phyloP scores from a whole-genome alignment of 2,113 vertebrate genomes.

The Prochilodus magdalenae region DNA sequence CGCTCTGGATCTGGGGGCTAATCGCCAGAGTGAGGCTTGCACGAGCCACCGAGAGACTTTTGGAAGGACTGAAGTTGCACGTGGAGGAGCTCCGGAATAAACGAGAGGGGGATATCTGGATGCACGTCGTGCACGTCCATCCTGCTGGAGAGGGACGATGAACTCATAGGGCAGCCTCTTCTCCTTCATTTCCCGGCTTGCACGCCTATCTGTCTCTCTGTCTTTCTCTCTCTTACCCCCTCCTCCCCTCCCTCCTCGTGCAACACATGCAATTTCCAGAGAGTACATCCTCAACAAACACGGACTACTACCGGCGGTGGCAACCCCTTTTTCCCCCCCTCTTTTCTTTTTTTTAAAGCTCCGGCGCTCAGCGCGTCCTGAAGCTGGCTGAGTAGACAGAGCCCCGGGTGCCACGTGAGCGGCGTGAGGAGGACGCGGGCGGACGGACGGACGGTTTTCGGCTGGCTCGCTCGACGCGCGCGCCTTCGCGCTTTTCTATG shows the following conservation, averaged over 20 bases:
- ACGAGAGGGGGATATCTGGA: constrained; percentile 52
- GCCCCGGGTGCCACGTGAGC: not conserved
- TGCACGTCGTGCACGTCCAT: constrained; percentile 91
- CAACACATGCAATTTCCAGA: constrained; percentile 81
- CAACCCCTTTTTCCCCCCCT: constrained; percentile 79
- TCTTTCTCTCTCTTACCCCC: not conserved
- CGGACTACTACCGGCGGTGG: constrained; percentile 78
- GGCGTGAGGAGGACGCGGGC: not conserved
- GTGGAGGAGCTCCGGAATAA: not conserved
- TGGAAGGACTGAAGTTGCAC: not conserved
- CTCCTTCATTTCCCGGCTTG: constrained; percentile 75
- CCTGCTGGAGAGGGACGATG: constrained; percentile 86
- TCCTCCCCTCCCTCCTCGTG: constrained; percentile 48
- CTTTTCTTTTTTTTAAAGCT: constrained; percentile 88
- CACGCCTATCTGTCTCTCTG: constrained; percentile 56
- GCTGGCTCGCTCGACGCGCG: constrained; percentile 5
- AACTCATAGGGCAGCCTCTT: constrained; percentile 90
- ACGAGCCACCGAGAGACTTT: not conserved
- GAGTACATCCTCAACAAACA: constrained; percentile 72
- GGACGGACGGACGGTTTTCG: not conserved
- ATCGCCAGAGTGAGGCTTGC: not conserved
- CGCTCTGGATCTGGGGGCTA: not conserved
- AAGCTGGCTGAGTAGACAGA: not conserved
- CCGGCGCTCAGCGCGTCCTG: not conserved
- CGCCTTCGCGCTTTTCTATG: constrained; percentile 7